A percentile compares a stretch with the other conserved stretches of the same genome.
Evolutionary conservation across 1,140 invertebrate genomes (phyloP).

Genomic region (Rhynchophorus ferrugineus): DNA sequence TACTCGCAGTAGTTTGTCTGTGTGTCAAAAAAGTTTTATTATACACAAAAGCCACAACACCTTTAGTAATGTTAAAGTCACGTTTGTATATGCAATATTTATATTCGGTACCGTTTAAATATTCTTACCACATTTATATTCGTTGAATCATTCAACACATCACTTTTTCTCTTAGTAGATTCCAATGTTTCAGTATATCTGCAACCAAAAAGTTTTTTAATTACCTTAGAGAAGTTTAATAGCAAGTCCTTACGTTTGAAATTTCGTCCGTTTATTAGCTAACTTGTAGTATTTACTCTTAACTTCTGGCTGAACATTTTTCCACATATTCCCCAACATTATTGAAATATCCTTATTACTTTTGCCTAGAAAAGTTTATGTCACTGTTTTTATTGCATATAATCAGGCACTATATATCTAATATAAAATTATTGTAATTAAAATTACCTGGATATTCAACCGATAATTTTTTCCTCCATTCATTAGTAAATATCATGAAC

Average conservation of each 20-base stretch:
- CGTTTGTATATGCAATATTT: no score
- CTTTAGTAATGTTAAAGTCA: no score
- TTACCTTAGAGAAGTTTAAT: no score
- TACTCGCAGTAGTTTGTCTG: no score
- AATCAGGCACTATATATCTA: background rate
- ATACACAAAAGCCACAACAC: no score
- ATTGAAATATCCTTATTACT: conserved; percentile 48
- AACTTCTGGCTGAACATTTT: conserved; percentile 38
- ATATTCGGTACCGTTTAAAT: no score
- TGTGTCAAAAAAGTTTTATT: no score
- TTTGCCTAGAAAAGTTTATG: conserved; percentile 31
- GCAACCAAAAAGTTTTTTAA: no score
- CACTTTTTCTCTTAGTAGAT: conserved; percentile 6
- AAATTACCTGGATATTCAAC: conserved; percentile 38
- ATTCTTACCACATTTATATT: conserved; percentile 9
- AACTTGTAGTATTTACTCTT: conserved; percentile 44
- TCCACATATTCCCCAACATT: conserved; percentile 47
- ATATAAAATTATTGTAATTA: conserved; percentile 8
- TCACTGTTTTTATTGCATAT: no score
- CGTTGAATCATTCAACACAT: conserved; percentile 9
- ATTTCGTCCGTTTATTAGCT: conserved; percentile 43
- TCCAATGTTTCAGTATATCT: background rate
- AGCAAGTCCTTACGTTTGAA: conserved; percentile 39
- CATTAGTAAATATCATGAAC: conserved; percentile 50
- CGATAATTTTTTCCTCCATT: conserved; percentile 43